Conservation (phyloP, 2,113 vertebrate genomes). For the Psettodes erumei region DNA sequence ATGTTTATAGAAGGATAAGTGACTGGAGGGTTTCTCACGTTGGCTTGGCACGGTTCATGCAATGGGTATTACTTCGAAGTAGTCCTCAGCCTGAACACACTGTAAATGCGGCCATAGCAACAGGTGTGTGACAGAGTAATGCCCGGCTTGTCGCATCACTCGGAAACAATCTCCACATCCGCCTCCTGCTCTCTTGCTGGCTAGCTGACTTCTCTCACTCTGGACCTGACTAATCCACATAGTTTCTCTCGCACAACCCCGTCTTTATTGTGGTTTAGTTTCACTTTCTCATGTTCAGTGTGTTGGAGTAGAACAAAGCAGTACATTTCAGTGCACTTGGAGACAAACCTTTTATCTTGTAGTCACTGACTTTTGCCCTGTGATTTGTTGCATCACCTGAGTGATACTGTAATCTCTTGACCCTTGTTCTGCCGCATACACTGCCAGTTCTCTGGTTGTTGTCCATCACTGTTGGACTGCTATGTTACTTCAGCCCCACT, state of each 20-base stretch:
- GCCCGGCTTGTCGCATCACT: constrained; percentile 27
- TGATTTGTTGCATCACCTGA: constrained; percentile 68
- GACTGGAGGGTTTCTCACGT: constrained; percentile 53
- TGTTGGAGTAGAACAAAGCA: constrained; percentile 2
- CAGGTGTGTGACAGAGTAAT: constrained; percentile 48
- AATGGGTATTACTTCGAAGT: constrained; percentile 41
- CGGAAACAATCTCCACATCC: constrained; percentile 4
- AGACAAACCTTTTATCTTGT: constrained; percentile 23
- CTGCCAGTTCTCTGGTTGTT: constrained; percentile 7
- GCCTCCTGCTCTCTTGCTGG: neutral
- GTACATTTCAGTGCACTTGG: constrained; percentile 2
- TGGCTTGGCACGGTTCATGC: constrained; percentile 20
- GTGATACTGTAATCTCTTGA: constrained; percentile 67
- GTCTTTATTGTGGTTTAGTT: neutral
- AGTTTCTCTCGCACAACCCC: neutral
- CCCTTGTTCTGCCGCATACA: constrained; percentile 57
- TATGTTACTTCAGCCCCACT: neutral
- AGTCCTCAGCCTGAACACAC: constrained; percentile 7
- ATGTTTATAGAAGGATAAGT: constrained; percentile 56
- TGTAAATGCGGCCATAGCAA: constrained; percentile 30
- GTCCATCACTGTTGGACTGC: neutral
- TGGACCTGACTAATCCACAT: neutral
- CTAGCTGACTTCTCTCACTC: neutral
- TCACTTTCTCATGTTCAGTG: neutral
- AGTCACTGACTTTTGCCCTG: constrained; percentile 63